Conservation (phyloP, 2,888 invertebrate species). For the Trachelus tabidus region DNA sequence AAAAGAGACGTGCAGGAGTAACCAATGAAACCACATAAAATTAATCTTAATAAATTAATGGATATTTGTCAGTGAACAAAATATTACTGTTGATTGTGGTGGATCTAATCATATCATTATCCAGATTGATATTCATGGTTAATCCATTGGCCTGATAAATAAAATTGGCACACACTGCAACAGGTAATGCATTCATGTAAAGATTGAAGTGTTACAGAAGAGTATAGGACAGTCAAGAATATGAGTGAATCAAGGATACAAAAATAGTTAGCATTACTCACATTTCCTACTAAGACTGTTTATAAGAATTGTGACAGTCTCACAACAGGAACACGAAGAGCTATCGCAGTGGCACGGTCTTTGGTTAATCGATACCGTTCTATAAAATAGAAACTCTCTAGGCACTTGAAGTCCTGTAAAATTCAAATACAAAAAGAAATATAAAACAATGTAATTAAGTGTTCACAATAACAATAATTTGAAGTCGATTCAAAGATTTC, state of each 20-base stretch:
- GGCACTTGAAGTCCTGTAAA: too few species aligned
- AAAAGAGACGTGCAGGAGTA: conserved; percentile 11
- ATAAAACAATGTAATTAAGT: too few species aligned
- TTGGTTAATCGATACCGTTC: conserved; percentile 36
- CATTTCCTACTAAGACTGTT: conserved; percentile 38
- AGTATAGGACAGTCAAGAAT: too few species aligned
- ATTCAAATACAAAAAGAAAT: too few species aligned
- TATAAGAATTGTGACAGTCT: conserved; percentile 47
- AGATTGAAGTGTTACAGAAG: too few species aligned
- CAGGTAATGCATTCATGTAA: background rate
- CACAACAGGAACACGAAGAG: conserved; percentile 51
- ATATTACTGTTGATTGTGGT: conserved; percentile 42
- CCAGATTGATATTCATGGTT: conserved; percentile 46
- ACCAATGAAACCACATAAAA: too few species aligned
- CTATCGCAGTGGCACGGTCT: conserved; percentile 42
- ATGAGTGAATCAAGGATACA: background rate
- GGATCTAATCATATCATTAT: conserved; percentile 35
- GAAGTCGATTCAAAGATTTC: too few species aligned
- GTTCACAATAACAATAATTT: too few species aligned
- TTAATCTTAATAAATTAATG: too few species aligned
- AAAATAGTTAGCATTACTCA: conserved; percentile 30
- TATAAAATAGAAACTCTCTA: conserved; percentile 29
- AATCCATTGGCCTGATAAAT: conserved; percentile 46
- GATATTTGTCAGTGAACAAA: too few species aligned
- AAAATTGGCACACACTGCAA: conserved; percentile 55